These are phyloP conservation scores for Trematomus loennbergii DNA, from an alignment of 2,113 vertebrate genomes.

Conservation along the genomic window DNA sequence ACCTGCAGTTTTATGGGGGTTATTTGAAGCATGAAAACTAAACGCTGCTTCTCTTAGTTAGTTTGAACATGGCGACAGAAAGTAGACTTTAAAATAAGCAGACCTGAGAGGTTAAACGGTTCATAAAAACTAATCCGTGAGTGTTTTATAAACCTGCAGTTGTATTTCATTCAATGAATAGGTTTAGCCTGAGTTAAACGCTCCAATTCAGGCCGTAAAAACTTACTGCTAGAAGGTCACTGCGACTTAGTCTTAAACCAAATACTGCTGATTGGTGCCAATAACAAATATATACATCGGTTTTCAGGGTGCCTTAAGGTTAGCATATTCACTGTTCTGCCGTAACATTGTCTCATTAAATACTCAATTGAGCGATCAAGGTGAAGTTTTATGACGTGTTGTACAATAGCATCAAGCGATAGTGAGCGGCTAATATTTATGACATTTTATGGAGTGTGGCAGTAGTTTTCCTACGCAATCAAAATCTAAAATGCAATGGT, in stretches of 20 bases:
- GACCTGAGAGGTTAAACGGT: no score
- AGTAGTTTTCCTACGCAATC: background rate
- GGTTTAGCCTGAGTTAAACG: slow-evolving; percentile 5
- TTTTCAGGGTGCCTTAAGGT: no score
- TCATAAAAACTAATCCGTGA: no score
- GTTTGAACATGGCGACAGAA: no score
- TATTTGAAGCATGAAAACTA: no score
- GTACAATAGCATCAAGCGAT: background rate
- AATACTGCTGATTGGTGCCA: background rate
- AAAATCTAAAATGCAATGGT: background rate
- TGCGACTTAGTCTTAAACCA: background rate
- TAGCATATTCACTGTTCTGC: no score
- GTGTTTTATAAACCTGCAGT: no score
- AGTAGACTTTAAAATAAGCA: no score
- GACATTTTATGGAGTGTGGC: background rate
- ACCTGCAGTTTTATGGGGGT: no score
- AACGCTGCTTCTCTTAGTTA: no score
- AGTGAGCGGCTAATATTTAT: slow-evolving; percentile 6
- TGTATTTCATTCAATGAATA: background rate
- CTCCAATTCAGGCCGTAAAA: background rate
- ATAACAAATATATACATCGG: background rate
- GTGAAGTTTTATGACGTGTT: slow-evolving; percentile 25
- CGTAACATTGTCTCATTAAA: background rate
- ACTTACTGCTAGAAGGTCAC: background rate
- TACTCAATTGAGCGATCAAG: slow-evolving; percentile 30